A percentile compares a stretch with the other conserved stretches of the same genome.
Conservation (phyloP, 2,113 vertebrate genomes). For the Rhizomys pruinosus region DNA sequence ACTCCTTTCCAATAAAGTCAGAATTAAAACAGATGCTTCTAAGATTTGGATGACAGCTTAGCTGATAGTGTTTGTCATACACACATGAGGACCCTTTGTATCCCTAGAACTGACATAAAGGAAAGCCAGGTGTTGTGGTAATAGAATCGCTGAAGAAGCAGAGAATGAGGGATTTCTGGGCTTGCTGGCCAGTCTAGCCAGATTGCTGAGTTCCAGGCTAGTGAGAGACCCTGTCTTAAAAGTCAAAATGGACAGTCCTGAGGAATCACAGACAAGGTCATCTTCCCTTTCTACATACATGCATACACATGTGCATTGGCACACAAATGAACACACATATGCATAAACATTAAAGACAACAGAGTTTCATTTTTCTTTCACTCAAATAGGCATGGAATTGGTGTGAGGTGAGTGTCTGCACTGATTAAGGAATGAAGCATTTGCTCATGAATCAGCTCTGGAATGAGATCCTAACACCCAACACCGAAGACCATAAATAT, state of each 20-base stretch:
- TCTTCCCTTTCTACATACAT: background rate
- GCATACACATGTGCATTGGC: background rate
- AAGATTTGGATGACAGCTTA: background rate
- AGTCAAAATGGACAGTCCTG: background rate
- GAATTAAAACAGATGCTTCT: background rate
- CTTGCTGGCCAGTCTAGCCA: background rate
- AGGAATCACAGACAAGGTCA: background rate
- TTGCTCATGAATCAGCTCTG: background rate
- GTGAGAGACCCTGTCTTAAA: background rate
- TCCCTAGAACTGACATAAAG: no score
- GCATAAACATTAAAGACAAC: background rate
- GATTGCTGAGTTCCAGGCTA: background rate
- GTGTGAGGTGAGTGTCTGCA: background rate
- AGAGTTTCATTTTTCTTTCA: background rate
- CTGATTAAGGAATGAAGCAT: background rate
- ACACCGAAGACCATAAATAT: background rate
- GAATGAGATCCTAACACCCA: background rate
- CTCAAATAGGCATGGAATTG: rapidly evolving
- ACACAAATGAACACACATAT: background rate
- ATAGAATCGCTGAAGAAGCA: background rate
- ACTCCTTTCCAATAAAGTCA: background rate
- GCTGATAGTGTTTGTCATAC: background rate
- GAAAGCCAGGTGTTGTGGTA: background rate
- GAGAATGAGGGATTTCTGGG: background rate
- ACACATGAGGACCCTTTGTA: background rate